Base-by-base conservation (phyloP, 1,140 invertebrate genomes). In the Ostrea denselamellosa region DNA sequence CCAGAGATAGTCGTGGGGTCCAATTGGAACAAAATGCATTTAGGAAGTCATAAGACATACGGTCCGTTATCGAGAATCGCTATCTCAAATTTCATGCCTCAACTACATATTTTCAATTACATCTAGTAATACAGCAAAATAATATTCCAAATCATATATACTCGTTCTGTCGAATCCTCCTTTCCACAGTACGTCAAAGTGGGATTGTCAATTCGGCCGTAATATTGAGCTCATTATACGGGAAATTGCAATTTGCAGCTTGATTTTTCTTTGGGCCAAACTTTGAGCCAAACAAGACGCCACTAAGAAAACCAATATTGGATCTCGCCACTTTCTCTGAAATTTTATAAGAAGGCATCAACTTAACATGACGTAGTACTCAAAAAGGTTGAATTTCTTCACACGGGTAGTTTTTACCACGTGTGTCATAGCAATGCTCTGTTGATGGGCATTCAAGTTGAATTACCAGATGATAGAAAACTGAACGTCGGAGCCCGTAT, bases 171-270 rank as follows among this genome's bases (percentile, higher is more conserved):
- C 68, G 8, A 28, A 22, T 77, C 68, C 9, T 44, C 4, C 8
- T 77, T 34, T 5, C 12, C 68, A 77, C 17, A 62, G 25, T 28
- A 10, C 12, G 12, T 9, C 68, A 77, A 8, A 77, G 68, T 14
- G 22, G 22, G 25, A 25, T 28, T 77, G 68, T 77, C 68, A 77
- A 77, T 77, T 34, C 68, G 68, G 25, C 68, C 68, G 68, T 28
- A 77, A 77, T 77, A 25, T 28, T 8, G 9, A 28, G 68, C 68
- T 77, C 28, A 77, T 77, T 77, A 77, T 77, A 14, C 25, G 14
- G 68, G 68, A 77, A 77, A 77, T 77, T 77, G 68, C 68, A 77
- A 77, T 77, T 77, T 77, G 25, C 58, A 62, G 5, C 68, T 34
- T 25, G 14, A 34, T 25, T 77, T 77, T 77, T 44, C 68, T 77